Percentiles rank a stretch among this genome's conserved stretches.
These are phyloP conservation scores for Temnothorax unifasciatus DNA, from an alignment of 2,888 invertebrate genomes.

Conservation along the genomic window DNA sequence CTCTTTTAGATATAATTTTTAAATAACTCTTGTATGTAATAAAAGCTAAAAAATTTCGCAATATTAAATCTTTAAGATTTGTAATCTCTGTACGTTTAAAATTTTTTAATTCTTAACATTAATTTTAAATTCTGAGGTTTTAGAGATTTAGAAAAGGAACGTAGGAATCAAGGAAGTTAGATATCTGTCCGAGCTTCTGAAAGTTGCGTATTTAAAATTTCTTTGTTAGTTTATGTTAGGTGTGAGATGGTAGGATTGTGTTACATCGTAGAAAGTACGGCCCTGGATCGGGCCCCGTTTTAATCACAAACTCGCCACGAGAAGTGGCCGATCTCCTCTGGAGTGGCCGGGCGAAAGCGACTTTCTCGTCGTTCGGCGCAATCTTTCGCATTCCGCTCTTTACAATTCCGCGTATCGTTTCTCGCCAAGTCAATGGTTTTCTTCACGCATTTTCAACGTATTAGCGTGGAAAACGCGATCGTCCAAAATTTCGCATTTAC, in stretches of 20 bases:
- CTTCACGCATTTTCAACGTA: not conserved
- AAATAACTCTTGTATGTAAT: not conserved
- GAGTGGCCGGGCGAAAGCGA: slow-evolving; percentile 77
- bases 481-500: not conserved
- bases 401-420: slow-evolving; percentile 48
- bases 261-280: slow-evolving; percentile 56
- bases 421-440: not conserved
- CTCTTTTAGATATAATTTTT: not conserved
- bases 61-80: not conserved
- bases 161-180: not conserved
- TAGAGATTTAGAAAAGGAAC: not conserved
- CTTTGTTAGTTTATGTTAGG: not conserved
- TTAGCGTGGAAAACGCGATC: not conserved
- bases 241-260: not conserved
- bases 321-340: slow-evolving; percentile 74
- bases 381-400: slow-evolving; percentile 70
- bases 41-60: not conserved
- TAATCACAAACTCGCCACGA: slow-evolving; percentile 66
- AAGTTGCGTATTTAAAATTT: not conserved
- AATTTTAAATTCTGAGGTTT: not conserved
- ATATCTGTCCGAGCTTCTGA: not conserved
- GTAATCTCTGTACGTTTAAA: not conserved
- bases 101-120: not conserved
- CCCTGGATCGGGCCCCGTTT: slow-evolving; percentile 66
- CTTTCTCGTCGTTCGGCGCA: slow-evolving; percentile 77